A percentile compares a stretch with the other conserved stretches of the same genome.
These are phyloP conservation scores for Aphodius granarius DNA, from an alignment of 2,888 invertebrate species.

Conservation along the genomic window DNA sequence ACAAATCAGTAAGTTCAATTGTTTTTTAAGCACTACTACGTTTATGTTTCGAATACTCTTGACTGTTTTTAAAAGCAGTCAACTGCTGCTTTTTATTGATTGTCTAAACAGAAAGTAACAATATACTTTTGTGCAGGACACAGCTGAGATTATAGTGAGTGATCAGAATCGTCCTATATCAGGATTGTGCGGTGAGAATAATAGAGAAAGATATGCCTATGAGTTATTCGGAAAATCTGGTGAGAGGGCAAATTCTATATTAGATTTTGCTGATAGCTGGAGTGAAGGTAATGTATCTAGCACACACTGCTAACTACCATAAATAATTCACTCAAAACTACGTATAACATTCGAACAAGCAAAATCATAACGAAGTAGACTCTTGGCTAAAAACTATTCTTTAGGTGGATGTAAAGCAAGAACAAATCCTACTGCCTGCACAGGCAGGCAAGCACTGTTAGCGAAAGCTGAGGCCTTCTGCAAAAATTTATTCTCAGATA, in stretches of 20 bases:
- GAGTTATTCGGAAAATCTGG: not conserved
- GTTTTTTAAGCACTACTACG: not conserved
- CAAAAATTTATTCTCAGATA: not conserved
- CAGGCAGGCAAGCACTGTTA: not conserved
- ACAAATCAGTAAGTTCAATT: not conserved
- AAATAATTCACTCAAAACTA: too few relatives aligned
- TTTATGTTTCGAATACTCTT: not conserved
- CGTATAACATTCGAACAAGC: not conserved
- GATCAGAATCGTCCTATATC: not conserved
- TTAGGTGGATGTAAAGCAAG: not conserved
- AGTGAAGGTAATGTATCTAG: constrained; percentile 9
- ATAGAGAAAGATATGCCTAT: not conserved
- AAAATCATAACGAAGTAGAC: not conserved
- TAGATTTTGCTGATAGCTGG: constrained; percentile 8
- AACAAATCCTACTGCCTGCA: not conserved
- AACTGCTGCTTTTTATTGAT: too few relatives aligned
- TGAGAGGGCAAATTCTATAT: not conserved
- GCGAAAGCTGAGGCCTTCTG: not conserved
- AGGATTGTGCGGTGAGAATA: constrained; percentile 3
- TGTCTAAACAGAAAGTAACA: too few relatives aligned
- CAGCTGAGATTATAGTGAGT: not conserved
- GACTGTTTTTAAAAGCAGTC: too few relatives aligned
- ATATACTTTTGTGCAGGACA: not conserved
- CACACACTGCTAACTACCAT: too few relatives aligned
- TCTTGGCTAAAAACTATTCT: too few relatives aligned